These are phyloP conservation scores for Drosophila subpulchrella DNA, from an alignment of 1,140 invertebrate genomes.

Conservation along the genomic window DNA sequence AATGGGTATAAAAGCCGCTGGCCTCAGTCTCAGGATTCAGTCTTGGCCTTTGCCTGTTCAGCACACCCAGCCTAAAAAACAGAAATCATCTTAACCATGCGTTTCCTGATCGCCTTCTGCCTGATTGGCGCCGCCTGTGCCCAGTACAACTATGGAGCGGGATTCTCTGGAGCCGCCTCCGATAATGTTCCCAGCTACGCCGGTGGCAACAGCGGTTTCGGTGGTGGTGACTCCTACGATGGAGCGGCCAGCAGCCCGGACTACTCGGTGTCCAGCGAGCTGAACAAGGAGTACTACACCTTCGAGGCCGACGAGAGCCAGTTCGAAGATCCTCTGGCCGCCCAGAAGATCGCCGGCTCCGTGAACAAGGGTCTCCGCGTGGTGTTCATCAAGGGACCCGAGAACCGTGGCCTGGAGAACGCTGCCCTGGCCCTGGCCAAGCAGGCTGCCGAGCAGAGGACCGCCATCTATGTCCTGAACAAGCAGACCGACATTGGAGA, in stretches of 20 bases:
- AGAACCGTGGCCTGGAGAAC: conserved; percentile 74
- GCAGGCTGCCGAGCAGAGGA: conserved; percentile 70
- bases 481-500: conserved; percentile 68
- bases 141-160: conserved; percentile 69
- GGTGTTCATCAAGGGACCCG: conserved; percentile 80
- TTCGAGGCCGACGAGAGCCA: conserved; percentile 71
- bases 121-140: conserved; percentile 76
- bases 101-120: conserved; percentile 70
- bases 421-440: conserved; percentile 77
- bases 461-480: conserved; percentile 76
- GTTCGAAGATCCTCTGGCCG: conserved; percentile 60
- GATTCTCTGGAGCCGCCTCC: conserved; percentile 47
- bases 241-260: conserved; percentile 40
- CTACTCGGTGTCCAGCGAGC: conserved; percentile 52
- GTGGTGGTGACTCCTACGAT: conserved; percentile 40
- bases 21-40: conserved; percentile 65
- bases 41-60: conserved; percentile 65
- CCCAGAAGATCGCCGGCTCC: conserved; percentile 51
- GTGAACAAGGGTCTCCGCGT: conserved; percentile 74
- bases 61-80: conserved; percentile 28
- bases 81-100: conserved; percentile 41
- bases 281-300: conserved; percentile 78
- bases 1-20: conserved; percentile 61
- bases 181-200: conserved; percentile 42
- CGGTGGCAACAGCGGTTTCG: conserved; percentile 11